Base-by-base conservation (phyloP, 30 jellyfish, hydroid and myxozoan species). In the Rhopilema esculentum region DNA sequence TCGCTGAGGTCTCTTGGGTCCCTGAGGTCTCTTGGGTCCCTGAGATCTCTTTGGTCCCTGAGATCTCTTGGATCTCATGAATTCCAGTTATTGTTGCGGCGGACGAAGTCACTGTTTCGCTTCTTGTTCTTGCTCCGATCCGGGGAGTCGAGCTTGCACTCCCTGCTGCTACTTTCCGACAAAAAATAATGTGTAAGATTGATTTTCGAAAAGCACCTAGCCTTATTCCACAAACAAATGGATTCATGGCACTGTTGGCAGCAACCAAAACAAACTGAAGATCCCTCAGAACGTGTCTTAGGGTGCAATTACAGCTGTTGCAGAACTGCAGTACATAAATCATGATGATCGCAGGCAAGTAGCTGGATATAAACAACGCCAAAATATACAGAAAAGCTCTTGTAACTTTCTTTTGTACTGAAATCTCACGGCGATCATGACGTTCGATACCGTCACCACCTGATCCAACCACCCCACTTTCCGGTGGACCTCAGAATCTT, bases 211-310 rank as follows among this genome's bases (percentile, higher is more conserved):
- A 93, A 50, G 98, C 92, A 19, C 83, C 83, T 22, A 93, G 70
- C 52, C 97, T 85, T 1, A 93, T 81, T 21, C 97, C 88, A 87
- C 98, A 93, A 23, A 89, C 92, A 73, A 78, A 85, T 17, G 98
- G 98, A 62, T 87, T 88, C 82, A 93, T 83, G 27, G 94, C 92
- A 52, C 98, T 93, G 84, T 88, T 88, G 49, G 96, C 78, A 12
- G 88, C 74, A 21, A 93, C 87, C 32, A 82, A 88, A 15, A 93
- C 49, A 61, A 85, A 77, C 71, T 93, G 98, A 89, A 88, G 72
- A 66, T 93, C 98, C 33, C 98, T 88, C 80, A 93, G 21, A 16
- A 87, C 93, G 66, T 93, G 98, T 29, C 95, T 84, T 16, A 77
- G 27, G 28, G 83, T 83, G 83, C 98, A 93, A 8, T 62, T 65